Base-by-base conservation (phyloP, 2,797 vertebrate species). In the Pantherophis vulpinus region DNA sequence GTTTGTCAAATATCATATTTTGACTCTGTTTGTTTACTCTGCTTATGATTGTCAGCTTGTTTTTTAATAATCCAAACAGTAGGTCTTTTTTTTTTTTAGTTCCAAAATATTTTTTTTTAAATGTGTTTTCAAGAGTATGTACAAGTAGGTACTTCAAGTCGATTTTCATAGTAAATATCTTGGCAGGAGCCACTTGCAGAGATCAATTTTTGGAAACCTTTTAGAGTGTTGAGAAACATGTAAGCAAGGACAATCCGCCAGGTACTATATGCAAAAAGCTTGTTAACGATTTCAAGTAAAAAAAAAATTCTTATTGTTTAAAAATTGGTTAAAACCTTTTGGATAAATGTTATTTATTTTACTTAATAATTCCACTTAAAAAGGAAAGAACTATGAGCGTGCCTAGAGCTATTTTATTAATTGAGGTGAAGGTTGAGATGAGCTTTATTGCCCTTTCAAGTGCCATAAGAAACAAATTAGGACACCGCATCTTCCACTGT, bases 61-160 rank as follows among this genome's bases (percentile, higher is more conserved):
- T 94, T 95, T 47, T 83, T 27, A 42, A 23, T 47, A 47, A 23
- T 47, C 42, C 79, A 83, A 83, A 83, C 20, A 83, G 37, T 79
- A 42, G 32, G 32, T 79, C 14, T 18, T 79, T 27, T n/a, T 74
- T 32, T 55, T 56, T 47, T 25, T 2, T 23, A 25, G 42, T 83
- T 83, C 79, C 37, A 88, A 95, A 96, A 94, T 79, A 63, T 42
- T 60, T 56, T 91, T 91, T 91, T 90, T 93, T 96, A 97, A 96
- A 96, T 94, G 95, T 96, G 91, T 61, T 95, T 97, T 96, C 92
- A 92, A 14, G 56, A 51, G 6, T 66, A 10, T n/a, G 8, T 47
- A 25, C 7, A 51, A 16, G 14, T 54, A 16, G 29, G 20, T 32
- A 90, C 56, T 54, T 70, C n/a, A 90, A 74, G 47, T n/a, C 20